Conservation (phyloP, 1,140 invertebrate species). For the Leptinotarsa defecta region DNA sequence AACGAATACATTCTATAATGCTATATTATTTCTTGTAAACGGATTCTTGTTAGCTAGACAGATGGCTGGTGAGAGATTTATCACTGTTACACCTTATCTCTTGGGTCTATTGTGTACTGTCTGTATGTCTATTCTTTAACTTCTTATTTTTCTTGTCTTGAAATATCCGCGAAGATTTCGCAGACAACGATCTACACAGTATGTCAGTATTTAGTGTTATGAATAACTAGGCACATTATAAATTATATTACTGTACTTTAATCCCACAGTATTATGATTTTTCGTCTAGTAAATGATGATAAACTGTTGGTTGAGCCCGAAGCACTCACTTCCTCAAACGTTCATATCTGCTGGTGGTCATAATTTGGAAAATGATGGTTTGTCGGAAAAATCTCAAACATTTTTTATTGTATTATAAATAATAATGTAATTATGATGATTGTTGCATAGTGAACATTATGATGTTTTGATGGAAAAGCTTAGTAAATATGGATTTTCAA, state of each 20-base stretch:
- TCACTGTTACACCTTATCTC: slow-evolving; percentile 19
- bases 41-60: slow-evolving; percentile 14
- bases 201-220: slow-evolving; percentile 15
- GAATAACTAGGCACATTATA: slow-evolving; percentile 8
- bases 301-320: not conserved
- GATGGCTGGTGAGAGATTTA: slow-evolving; percentile 14
- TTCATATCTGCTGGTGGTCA: not conserved
- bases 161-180: not conserved
- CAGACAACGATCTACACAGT: slow-evolving; percentile 15
- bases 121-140: slow-evolving; percentile 7
- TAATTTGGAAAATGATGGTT: not conserved
- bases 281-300: not conserved
- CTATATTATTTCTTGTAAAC: slow-evolving; percentile 7
- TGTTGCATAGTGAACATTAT: no score
- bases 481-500: no score
- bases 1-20: not conserved
- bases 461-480: no score
- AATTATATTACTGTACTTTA: slow-evolving; percentile 19
- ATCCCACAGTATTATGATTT: slow-evolving; percentile 3
- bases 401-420: accelerated
- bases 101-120: not conserved
- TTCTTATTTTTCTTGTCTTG: slow-evolving; percentile 11
- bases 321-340: not conserved
- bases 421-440: no score
- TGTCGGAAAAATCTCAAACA: no score